Conservation (phyloP, 2,888 invertebrate species). For the Tetropium fuscum region DNA sequence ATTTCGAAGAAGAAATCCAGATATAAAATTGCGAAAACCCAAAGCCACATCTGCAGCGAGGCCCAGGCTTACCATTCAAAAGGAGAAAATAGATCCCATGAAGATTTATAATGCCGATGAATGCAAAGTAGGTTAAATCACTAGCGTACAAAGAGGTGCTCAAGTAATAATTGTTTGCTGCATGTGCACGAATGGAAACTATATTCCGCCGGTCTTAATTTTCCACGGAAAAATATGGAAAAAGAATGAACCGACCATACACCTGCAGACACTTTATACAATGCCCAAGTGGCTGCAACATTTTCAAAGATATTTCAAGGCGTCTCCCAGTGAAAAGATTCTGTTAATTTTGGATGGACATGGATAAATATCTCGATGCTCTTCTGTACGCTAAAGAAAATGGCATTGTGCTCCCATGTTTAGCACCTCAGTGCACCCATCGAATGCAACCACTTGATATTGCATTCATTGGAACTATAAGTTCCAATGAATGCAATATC, state of each 20-base stretch:
- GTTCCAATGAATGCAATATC: no score
- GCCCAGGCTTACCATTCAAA: no score
- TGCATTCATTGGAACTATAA: background rate
- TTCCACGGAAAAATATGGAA: conserved; percentile 16
- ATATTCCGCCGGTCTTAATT: conserved; percentile 7
- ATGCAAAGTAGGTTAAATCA: no score
- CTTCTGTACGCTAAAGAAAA: conserved; percentile 4
- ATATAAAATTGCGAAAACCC: no score
- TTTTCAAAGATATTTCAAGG: background rate
- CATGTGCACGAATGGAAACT: conserved; percentile 20
- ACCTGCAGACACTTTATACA: conserved; percentile 23
- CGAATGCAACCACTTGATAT: background rate
- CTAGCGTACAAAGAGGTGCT: conserved; percentile 33
- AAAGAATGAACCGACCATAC: conserved; percentile 23
- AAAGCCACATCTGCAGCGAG: no score
- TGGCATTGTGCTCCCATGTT: background rate
- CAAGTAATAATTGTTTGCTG: no score
- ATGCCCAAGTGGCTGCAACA: conserved; percentile 5
- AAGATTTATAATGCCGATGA: no score
- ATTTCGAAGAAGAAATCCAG: no score
- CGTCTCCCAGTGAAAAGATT: background rate
- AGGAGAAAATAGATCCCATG: no score
- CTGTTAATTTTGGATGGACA: background rate
- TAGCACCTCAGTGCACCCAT: no score
- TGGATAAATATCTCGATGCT: conserved; percentile 9